Percentiles rank a stretch among this genome's conserved stretches.
phyloP scores from a whole-genome alignment of 2,797 vertebrate species.

The Notolabrus celidotus region DNA sequence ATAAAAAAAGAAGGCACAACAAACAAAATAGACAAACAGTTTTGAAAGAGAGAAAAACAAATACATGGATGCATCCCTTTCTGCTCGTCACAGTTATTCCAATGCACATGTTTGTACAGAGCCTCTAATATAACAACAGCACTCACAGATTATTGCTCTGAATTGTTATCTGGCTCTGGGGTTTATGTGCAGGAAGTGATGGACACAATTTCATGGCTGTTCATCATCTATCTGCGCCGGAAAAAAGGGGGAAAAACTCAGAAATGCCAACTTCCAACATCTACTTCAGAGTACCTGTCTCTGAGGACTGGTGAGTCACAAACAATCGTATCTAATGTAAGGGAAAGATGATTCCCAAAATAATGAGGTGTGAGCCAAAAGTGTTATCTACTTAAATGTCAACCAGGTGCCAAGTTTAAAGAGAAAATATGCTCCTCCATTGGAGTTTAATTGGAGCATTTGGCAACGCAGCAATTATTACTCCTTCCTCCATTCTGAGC shows the following conservation, averaged over 20 bases:
- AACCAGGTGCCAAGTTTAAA: conserved; percentile 51
- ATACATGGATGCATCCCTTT: not conserved
- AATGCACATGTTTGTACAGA: conserved; percentile 19
- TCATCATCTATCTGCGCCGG: conserved; percentile 2
- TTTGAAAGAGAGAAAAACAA: not conserved
- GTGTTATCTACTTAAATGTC: conserved; percentile 39
- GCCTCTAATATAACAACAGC: conserved; percentile 11
- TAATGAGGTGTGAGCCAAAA: conserved; percentile 3
- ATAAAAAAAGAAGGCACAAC: not conserved
- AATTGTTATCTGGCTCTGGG: conserved; percentile 3
- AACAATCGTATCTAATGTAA: conserved; percentile 10
- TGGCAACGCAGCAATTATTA: conserved; percentile 61
- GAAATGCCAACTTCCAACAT: conserved; percentile 18
- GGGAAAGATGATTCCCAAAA: conserved; percentile 3
- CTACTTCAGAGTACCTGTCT: conserved; percentile 18
- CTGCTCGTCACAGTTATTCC: conserved; percentile 26
- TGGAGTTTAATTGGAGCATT: conserved; percentile 66
- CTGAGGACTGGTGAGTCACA: conserved; percentile 18
- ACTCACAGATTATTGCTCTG: conserved; percentile 19
- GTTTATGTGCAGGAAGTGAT: conserved; percentile 20
- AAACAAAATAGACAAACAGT: not conserved
- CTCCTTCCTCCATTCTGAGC: conserved; percentile 50
- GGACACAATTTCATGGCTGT: conserved; percentile 6
- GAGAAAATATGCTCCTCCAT: conserved; percentile 63
- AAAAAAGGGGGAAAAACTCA: not conserved